Evolutionary conservation across 2,113 vertebrate species (phyloP), one percentile per base, ranked within the genome.

Genomic region (Osmerus eperlanus): DNA sequence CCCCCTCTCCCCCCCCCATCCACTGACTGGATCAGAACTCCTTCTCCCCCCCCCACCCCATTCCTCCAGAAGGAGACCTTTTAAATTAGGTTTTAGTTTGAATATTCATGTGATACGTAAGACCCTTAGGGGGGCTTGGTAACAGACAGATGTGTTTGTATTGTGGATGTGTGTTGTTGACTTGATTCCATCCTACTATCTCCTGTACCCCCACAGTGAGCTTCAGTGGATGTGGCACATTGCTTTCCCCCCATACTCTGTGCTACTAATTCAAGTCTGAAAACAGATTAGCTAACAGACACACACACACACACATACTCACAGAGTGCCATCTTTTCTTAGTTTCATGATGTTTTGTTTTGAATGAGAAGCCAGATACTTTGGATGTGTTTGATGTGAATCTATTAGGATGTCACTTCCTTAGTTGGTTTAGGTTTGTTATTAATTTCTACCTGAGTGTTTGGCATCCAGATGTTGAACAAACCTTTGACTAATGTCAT

Each of bases 131-230:
- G 41, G 41, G 41, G 9, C 41, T 47, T 47, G 41, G 41, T 47
- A 47, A 47, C 41, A 47, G 51, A 68, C 32, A 54, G 55, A 29
- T 41, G 41, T 71, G 73, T 72, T 74, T 75, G 36, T 74, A 53
- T 81, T 74, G 67, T 73, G 70, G 51, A 47, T 41, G 55, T 41
- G 55, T 79, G 65, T 79, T 71, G 63, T 29, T 79, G 68, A 80
- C 70, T 76, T 67, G 55, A 13, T 64, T 61, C 60, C 70, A 36
- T 60, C 67, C 52, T 75, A 64, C 60, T 51, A 25, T n/a, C 53
- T 1, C 8, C 23, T 56, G 32, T 36, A 6, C 55, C 77, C 36
- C 6, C 28, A 67, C 51, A 32, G n/a, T 64, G 51, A 67, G 63
- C 73, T 61, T 71, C 67, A 62, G 66, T 61, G 59, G 64, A 32